Percentiles rank a stretch among this genome's conserved stretches.
Conservation (phyloP, 2,888 invertebrate genomes). For the Dicyrtoma fusca region DNA sequence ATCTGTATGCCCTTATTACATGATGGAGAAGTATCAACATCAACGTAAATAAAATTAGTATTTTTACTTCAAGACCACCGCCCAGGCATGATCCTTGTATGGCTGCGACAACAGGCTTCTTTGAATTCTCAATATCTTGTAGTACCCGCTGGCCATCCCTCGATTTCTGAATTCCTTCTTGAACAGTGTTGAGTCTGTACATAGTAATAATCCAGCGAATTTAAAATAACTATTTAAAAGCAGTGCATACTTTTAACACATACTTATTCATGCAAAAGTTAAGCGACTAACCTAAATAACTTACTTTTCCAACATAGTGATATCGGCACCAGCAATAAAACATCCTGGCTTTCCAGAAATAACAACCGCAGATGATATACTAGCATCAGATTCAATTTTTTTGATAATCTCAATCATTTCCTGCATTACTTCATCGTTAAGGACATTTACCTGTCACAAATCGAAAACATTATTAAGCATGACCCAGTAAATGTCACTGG, state of each 20-base stretch:
- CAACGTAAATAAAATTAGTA: too few relatives aligned
- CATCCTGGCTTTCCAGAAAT: slow-evolving; percentile 94
- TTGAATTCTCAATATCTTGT: slow-evolving; percentile 75
- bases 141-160: slow-evolving; percentile 82
- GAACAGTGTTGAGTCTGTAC: slow-evolving; percentile 70
- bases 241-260: too few relatives aligned
- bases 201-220: slow-evolving; percentile 22
- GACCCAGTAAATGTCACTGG: neutral
- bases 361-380: slow-evolving; percentile 83
- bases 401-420: slow-evolving; percentile 78
- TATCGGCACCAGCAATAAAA: slow-evolving; percentile 99
- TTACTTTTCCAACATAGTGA: slow-evolving; percentile 72
- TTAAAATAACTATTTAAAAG: too few relatives aligned
- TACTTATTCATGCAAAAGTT: too few relatives aligned
- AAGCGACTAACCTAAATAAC: too few relatives aligned
- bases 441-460: slow-evolving; percentile 81
- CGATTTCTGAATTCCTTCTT: slow-evolving; percentile 73
- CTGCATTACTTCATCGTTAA: slow-evolving; percentile 76
- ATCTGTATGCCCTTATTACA: too few relatives aligned
- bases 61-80: slow-evolving; percentile 91
- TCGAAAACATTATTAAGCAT: neutral
- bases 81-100: slow-evolving; percentile 96
- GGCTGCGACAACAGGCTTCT: slow-evolving; percentile 92
- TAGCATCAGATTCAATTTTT: slow-evolving; percentile 74
- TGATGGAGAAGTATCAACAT: neutral